Percentiles rank a stretch among this genome's conserved stretches.
Evolutionary conservation across 1,140 invertebrate species (phyloP).

Genomic region (Drosophila pachea): DNA sequence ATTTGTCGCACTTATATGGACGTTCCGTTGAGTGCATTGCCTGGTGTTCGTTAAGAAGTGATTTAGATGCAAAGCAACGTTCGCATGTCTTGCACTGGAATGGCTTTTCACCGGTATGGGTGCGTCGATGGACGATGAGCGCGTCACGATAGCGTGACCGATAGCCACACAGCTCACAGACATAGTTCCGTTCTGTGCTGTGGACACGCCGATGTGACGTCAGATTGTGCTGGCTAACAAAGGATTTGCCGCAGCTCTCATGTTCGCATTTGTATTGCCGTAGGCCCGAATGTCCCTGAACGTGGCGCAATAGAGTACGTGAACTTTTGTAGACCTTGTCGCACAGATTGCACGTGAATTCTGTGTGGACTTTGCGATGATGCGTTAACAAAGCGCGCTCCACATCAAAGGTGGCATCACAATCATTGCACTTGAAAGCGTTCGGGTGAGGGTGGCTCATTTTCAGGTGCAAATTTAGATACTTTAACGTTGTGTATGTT

Average conservation of each 20-base stretch:
- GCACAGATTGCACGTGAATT: conserved; percentile 59
- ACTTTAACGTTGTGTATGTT: conserved; percentile 55
- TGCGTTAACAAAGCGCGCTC: conserved; percentile 58
- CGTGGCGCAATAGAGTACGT: conserved; percentile 51
- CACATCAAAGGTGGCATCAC: conserved; percentile 52
- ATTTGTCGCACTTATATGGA: conserved; percentile 87
- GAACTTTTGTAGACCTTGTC: conserved; percentile 64
- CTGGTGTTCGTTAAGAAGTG: conserved; percentile 80
- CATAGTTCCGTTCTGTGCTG: conserved; percentile 58
- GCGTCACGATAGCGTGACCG: conserved; percentile 83
- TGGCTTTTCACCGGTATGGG: conserved; percentile 98
- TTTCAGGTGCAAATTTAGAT: conserved; percentile 63
- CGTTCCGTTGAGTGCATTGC: conserved; percentile 90
- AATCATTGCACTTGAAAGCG: conserved; percentile 63
- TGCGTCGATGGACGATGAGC: conserved; percentile 95
- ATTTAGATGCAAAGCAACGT: conserved; percentile 65
- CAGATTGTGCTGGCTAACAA: conserved; percentile 62
- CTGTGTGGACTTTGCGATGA: conserved; percentile 52
- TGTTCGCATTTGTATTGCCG: conserved; percentile 61
- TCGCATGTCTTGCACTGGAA: conserved; percentile 80
- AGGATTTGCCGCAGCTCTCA: conserved; percentile 68
- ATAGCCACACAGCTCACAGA: conserved; percentile 72
- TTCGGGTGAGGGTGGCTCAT: conserved; percentile 63
- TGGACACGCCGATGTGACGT: conserved; percentile 62
- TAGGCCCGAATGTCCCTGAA: conserved; percentile 56